phyloP scores from a whole-genome alignment of 2,888 invertebrate genomes.

The Deilephila porcellus region DNA sequence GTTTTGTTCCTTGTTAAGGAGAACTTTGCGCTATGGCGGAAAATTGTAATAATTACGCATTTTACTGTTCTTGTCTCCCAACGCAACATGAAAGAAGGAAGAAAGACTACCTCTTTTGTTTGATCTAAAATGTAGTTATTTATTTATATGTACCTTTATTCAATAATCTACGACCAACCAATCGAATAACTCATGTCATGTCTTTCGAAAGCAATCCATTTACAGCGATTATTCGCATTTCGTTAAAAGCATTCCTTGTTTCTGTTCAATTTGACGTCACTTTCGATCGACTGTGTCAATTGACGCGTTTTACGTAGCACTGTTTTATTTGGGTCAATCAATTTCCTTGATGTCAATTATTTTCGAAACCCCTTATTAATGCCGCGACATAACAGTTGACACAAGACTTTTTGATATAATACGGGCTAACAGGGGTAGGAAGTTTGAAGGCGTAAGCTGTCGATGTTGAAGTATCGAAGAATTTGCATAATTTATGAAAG shows the following conservation, averaged over 20 bases:
- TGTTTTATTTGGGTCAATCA: conserved; percentile 18
- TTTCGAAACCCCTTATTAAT: neutral
- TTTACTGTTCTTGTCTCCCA: too few relatives aligned
- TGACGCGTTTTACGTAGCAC: conserved; percentile 11
- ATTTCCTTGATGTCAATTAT: conserved; percentile 10
- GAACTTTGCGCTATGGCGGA: too few relatives aligned
- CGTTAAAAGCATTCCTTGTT: conserved; percentile 14
- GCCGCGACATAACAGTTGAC: neutral
- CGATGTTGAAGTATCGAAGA: too few relatives aligned
- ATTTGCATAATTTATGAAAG: too few relatives aligned
- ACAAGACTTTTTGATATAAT: neutral
- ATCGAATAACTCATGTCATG: neutral
- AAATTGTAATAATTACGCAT: too few relatives aligned
- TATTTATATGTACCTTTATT: neutral
- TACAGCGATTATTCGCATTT: conserved; percentile 2
- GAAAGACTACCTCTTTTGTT: too few relatives aligned
- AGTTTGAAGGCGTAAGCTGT: too few relatives aligned
- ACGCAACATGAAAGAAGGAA: too few relatives aligned
- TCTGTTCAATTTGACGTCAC: conserved; percentile 19
- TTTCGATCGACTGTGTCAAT: conserved; percentile 2
- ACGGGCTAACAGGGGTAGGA: neutral
- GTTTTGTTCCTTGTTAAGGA: too few relatives aligned
- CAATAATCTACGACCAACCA: neutral
- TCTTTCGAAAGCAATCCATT: neutral
- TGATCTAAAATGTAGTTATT: too few relatives aligned